Evolutionary conservation across 2,888 invertebrate genomes (phyloP), one percentile per base, ranked within the genome.

Genomic region (Orchesella flavescens): DNA sequence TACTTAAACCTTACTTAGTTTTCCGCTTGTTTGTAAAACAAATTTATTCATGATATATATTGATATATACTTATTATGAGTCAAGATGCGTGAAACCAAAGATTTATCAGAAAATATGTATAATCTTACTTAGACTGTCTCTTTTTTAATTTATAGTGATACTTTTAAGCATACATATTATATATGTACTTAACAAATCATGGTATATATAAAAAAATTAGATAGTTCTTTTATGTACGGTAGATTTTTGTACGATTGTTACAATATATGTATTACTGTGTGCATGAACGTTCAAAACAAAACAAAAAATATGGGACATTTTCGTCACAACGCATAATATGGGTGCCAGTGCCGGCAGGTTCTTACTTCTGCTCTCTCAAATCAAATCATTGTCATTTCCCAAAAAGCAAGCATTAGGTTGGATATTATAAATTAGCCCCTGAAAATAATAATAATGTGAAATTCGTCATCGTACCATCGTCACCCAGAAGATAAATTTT

Each of bases 21-120:
- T 53, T 49, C 43, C 23, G 15, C 49, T 69, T 69, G 59, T 44
- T 77, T 65, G 71, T 49, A 19, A 72, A 59, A 63, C 12, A 73
- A 17, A 13, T 15, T 13, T 13, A 23, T 23, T 55, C 43, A 61
- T 63, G n/a, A n/a, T n/a, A n/a, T n/a, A n/a, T n/a, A n/a, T n/a
- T n/a, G n/a, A n/a, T 9, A 44, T 44, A 44, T 44, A 44, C 44
- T 71, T 63, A 19, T 34, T 53, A 21, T 55, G 43, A 74, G 73
- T 74, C 74, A 49, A 80, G n/a, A n/a, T n/a, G 44, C 44, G 44
- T 21, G 46, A 81, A 73, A 81, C 80, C 80, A 81, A 81, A 81
- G 80, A 81, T 74, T 80, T 81, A 73, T 72, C 49, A 34, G 15
- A 77, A 53, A 43, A 59, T 72, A 55, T 17, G 15, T 61, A 61